Percentiles rank a stretch among this genome's conserved stretches.
Evolutionary conservation across 1,140 invertebrate genomes (phyloP).

Genomic region (Schmidtea mediterranea): DNA sequence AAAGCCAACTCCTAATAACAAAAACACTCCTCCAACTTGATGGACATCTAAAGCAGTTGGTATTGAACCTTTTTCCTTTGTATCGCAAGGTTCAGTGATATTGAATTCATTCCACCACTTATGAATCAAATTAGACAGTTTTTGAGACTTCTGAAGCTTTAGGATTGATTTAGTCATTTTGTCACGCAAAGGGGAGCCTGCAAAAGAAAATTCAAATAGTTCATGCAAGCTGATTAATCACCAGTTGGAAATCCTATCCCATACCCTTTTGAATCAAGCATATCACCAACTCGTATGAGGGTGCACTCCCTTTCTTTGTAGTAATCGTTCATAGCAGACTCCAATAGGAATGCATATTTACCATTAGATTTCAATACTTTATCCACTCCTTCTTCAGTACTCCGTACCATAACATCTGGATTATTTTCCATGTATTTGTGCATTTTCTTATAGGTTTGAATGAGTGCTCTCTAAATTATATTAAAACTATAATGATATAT

Average conservation of each 20-base stretch:
- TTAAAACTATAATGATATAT: too few species aligned
- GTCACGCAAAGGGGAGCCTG: slow-evolving; percentile 47
- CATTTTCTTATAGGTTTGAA: too few species aligned
- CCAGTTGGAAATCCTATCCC: slow-evolving; percentile 35
- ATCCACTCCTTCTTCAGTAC: slow-evolving; percentile 56
- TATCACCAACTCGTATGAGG: slow-evolving; percentile 78
- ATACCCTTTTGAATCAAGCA: slow-evolving; percentile 61
- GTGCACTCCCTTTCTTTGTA: slow-evolving; percentile 71
- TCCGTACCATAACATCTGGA: too few species aligned
- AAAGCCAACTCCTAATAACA: slow-evolving; percentile 61
- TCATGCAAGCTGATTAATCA: too few species aligned
- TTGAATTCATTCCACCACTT: slow-evolving; percentile 58
- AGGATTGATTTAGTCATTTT: slow-evolving; percentile 75
- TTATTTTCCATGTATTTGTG: too few species aligned
- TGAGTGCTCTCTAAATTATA: too few species aligned
- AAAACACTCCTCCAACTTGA: slow-evolving; percentile 78
- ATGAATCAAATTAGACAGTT: slow-evolving; percentile 70
- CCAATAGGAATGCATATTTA: slow-evolving; percentile 92
- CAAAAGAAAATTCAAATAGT: too few species aligned
- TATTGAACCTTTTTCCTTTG: slow-evolving; percentile 77
- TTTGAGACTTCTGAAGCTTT: slow-evolving; percentile 69
- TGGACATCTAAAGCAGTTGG: slow-evolving; percentile 69
- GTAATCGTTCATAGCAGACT: slow-evolving; percentile 74
- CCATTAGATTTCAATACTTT: slow-evolving; percentile 35
- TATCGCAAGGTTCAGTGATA: not conserved